Percentiles rank a stretch among this genome's conserved stretches.
phyloP scores from a whole-genome alignment of 2,888 invertebrate species.

The Dinocampus coccinellae region DNA sequence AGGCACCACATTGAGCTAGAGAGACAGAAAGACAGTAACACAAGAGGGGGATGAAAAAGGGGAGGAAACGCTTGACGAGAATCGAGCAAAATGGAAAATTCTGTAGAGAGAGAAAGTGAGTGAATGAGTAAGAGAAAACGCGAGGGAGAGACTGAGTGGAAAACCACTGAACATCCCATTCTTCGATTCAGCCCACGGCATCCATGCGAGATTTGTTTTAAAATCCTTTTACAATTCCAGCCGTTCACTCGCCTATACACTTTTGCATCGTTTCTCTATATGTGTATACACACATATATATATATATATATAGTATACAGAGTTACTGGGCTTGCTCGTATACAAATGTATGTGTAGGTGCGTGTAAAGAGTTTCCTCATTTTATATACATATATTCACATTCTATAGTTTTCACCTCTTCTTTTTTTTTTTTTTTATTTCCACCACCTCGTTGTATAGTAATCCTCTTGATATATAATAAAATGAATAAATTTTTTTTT shows the following conservation, averaged over 20 bases:
- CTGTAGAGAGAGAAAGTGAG: background rate
- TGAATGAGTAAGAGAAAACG: constrained; percentile 11
- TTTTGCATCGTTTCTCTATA: background rate
- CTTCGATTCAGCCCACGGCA: constrained; percentile 64
- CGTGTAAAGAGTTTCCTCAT: too few relatives aligned
- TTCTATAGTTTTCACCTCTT: background rate
- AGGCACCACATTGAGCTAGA: constrained; percentile 27
- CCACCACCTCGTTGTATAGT: too few relatives aligned
- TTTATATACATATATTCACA: background rate
- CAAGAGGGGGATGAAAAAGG: constrained; percentile 11
- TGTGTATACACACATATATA: background rate
- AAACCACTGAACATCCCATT: constrained; percentile 63
- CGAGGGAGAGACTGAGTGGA: constrained; percentile 50
- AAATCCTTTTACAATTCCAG: constrained; percentile 68
- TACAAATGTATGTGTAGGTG: too few relatives aligned
- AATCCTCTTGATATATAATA: too few relatives aligned
- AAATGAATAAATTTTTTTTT: too few relatives aligned
- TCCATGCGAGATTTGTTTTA: constrained; percentile 67
- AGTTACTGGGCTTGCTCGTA: too few relatives aligned
- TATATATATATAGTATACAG: background rate
- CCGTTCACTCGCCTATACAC: constrained; percentile 31
- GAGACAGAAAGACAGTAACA: constrained; percentile 16
- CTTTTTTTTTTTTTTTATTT: too few relatives aligned
- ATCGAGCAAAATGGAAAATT: constrained; percentile 32
- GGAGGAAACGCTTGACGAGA: constrained; percentile 28